Conservation (phyloP, 1,140 invertebrate species). For the Trichogramma pretiosum region DNA sequence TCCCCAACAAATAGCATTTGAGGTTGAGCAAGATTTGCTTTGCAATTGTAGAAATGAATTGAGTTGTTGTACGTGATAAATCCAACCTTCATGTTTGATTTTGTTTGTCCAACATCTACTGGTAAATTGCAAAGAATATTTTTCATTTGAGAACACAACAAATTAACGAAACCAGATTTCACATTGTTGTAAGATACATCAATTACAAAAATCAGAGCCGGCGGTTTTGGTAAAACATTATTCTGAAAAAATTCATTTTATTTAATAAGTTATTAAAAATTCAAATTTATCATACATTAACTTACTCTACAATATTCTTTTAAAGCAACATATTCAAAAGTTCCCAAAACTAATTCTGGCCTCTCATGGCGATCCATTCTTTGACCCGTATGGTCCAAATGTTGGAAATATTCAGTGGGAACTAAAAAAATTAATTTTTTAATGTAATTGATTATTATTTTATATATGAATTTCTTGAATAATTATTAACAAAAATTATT, state of each 20-base stretch:
- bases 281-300: slow-evolving; percentile 6
- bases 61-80: slow-evolving; percentile 94
- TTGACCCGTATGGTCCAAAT: slow-evolving; percentile 91
- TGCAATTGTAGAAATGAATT: slow-evolving; percentile 96
- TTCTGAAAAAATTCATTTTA: slow-evolving; percentile 52
- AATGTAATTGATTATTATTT: not conserved
- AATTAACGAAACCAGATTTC: slow-evolving; percentile 80
- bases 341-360: slow-evolving; percentile 89
- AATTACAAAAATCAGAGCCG: slow-evolving; percentile 92
- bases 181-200: slow-evolving; percentile 97
- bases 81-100: slow-evolving; percentile 77
- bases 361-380: slow-evolving; percentile 88
- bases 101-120: slow-evolving; percentile 61
- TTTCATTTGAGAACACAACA: slow-evolving; percentile 80
- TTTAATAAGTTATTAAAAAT: slow-evolving; percentile 2
- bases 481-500: slow-evolving; percentile 1
- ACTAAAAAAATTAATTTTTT: slow-evolving; percentile 51
- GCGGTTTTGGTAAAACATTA: slow-evolving; percentile 80
- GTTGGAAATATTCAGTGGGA: slow-evolving; percentile 92
- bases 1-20: slow-evolving; percentile 98
- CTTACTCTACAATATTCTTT: slow-evolving; percentile 91
- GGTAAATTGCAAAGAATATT: slow-evolving; percentile 56
- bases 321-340: slow-evolving; percentile 94
- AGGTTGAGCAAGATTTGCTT: slow-evolving; percentile 75
- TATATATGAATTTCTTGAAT: not conserved